Conservation (phyloP, 1,140 invertebrate genomes). For the Bathynomus jamesi region DNA sequence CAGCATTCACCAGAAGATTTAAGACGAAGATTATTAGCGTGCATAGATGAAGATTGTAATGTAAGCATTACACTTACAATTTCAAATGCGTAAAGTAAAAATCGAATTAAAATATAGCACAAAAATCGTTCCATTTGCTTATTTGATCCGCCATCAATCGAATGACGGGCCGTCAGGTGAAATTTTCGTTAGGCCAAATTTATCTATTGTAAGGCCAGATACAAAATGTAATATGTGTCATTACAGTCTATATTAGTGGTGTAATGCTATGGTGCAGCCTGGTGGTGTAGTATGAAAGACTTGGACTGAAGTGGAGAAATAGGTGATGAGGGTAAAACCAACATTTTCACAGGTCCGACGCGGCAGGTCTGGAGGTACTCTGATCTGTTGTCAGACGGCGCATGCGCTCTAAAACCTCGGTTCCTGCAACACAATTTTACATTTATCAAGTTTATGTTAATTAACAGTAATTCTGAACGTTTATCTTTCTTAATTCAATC, state of each 20-base stretch:
- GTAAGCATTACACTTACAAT: slow-evolving; percentile 25
- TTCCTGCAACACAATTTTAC: not conserved
- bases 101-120: not conserved
- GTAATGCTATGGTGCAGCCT: slow-evolving; percentile 20
- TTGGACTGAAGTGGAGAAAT: slow-evolving; percentile 20
- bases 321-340: slow-evolving; percentile 24
- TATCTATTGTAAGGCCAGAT: slow-evolving; percentile 7
- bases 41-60: slow-evolving; percentile 35
- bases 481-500: too few relatives aligned
- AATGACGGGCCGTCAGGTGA: slow-evolving; percentile 31
- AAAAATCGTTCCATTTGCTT: slow-evolving; percentile 7
- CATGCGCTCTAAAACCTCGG: slow-evolving; percentile 20
- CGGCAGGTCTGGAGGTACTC: slow-evolving; percentile 27
- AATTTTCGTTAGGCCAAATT: slow-evolving; percentile 14
- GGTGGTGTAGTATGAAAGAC: slow-evolving; percentile 18
- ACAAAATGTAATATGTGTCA: slow-evolving; percentile 15
- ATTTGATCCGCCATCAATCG: slow-evolving; percentile 24
- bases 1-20: slow-evolving; percentile 37
- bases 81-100: slow-evolving; percentile 14
- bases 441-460: too few relatives aligned
- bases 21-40: slow-evolving; percentile 35
- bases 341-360: slow-evolving; percentile 31
- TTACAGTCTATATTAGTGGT: slow-evolving; percentile 19
- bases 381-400: slow-evolving; percentile 14
- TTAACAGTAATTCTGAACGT: too few relatives aligned